phyloP scores from a whole-genome alignment of 1,140 invertebrate species.

The Oedothorax gibbosus region DNA sequence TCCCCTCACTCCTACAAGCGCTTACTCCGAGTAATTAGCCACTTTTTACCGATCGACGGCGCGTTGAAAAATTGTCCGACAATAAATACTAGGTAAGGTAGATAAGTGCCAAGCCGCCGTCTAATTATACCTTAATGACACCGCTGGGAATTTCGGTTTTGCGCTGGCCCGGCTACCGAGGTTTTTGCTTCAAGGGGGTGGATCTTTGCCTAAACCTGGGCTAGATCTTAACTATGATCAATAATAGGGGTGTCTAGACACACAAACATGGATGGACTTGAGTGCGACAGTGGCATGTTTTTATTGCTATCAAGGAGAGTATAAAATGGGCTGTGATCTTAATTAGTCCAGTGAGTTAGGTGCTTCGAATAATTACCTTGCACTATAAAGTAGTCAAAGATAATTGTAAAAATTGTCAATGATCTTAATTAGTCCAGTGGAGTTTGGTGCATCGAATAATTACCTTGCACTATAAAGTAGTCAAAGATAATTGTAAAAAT shows the following conservation, averaged over 20 bases:
- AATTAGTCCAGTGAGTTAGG: too few relatives aligned
- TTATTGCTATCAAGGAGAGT: background rate
- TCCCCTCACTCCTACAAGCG: constrained; percentile 40
- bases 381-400: too few relatives aligned
- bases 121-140: constrained; percentile 60
- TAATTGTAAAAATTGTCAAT: too few relatives aligned
- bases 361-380: too few relatives aligned
- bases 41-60: constrained; percentile 49
- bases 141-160: constrained; percentile 19
- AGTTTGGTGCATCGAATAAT: too few relatives aligned
- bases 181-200: constrained; percentile 20
- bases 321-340: too few relatives aligned
- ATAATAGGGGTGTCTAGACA: constrained; percentile 31
- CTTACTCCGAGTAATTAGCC: constrained; percentile 57
- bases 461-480: too few relatives aligned
- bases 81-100: constrained; percentile 59
- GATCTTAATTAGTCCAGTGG: too few relatives aligned
- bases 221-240: constrained; percentile 36
- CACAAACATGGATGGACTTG: constrained; percentile 16
- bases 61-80: constrained; percentile 55
- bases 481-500: too few relatives aligned
- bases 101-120: constrained; percentile 49
- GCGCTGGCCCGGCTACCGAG: constrained; percentile 15
- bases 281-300: background rate
- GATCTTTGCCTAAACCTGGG: constrained; percentile 21